phyloP scores from a whole-genome alignment of 1,140 invertebrate genomes.

The Cyclina sinensis region DNA sequence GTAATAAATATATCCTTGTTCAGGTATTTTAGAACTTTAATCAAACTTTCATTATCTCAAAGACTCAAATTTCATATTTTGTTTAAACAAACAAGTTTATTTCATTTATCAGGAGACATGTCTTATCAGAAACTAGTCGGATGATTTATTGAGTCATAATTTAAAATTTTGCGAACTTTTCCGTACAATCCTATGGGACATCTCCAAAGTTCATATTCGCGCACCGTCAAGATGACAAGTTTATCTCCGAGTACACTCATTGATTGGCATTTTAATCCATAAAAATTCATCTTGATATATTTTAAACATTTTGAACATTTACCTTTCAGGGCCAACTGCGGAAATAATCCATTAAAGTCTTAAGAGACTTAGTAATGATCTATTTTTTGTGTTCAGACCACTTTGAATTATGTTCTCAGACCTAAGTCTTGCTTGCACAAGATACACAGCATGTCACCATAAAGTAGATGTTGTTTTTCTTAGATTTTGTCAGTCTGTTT shows the following conservation, averaged over 20 bases:
- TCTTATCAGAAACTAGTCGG: slow-evolving; percentile 43
- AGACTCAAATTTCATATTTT: slow-evolving; percentile 50
- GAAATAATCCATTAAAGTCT: slow-evolving; percentile 47
- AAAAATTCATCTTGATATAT: slow-evolving; percentile 53
- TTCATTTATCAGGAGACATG: slow-evolving; percentile 48
- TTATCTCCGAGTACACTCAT: slow-evolving; percentile 43
- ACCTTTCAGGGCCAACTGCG: background rate
- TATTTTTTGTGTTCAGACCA: slow-evolving; percentile 1
- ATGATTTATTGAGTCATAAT: slow-evolving; percentile 64
- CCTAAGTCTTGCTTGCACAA: slow-evolving; percentile 13
- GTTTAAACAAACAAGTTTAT: slow-evolving; percentile 60
- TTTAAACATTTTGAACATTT: slow-evolving; percentile 52
- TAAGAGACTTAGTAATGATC: slow-evolving; percentile 3
- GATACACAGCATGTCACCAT: slow-evolving; percentile 1
- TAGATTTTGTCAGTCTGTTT: background rate
- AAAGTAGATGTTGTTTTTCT: slow-evolving; percentile 8
- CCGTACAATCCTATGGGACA: background rate
- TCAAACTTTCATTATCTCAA: slow-evolving; percentile 17
- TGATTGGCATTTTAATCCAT: slow-evolving; percentile 60
- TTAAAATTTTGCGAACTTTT: slow-evolving; percentile 47
- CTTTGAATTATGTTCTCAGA: slow-evolving; percentile 24
- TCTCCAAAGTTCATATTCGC: slow-evolving; percentile 6
- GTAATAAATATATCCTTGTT: slow-evolving; percentile 8
- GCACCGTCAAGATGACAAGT: slow-evolving; percentile 21
- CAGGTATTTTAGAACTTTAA: background rate